These are phyloP conservation scores for Diglossa brunneiventris DNA, from an alignment of 2,113 vertebrate species.

Conservation along the genomic window DNA sequence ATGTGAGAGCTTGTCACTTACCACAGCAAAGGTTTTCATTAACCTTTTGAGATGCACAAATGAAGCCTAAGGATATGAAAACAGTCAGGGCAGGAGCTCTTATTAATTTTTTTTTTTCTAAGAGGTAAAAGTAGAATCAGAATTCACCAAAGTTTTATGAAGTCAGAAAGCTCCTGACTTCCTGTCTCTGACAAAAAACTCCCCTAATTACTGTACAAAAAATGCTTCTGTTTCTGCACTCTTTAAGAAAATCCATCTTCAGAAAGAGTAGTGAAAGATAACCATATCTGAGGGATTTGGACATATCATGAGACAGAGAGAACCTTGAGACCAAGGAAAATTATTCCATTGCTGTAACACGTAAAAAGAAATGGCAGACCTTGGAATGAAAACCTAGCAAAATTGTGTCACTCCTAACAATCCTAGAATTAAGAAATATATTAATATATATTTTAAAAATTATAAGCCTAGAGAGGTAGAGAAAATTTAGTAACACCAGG, in stretches of 20 bases:
- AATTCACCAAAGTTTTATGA: not conserved
- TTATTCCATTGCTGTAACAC: not conserved
- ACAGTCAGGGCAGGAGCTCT: not conserved
- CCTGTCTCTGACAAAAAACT: not conserved
- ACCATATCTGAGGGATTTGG: not conserved
- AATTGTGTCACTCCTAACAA: not conserved
- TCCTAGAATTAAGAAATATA: not conserved
- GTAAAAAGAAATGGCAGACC: not conserved
- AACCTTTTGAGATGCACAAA: not conserved
- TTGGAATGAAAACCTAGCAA: not conserved
- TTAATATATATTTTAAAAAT: not conserved
- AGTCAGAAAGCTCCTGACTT: not conserved
- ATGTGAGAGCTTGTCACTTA: not conserved
- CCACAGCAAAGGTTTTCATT: not conserved
- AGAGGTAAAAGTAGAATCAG: not conserved
- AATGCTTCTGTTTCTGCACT: not conserved
- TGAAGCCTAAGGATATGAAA: not conserved
- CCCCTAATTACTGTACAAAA: not conserved
- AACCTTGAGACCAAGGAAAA: not conserved
- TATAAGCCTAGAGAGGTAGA: not conserved
- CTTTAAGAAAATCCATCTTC: not conserved
- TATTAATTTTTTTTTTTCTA: not conserved
- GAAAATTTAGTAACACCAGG: not conserved
- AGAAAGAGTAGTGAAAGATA: not conserved
- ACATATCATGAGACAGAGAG: not conserved